Percentiles rank a stretch among this genome's conserved stretches.
Evolutionary conservation across 2,888 invertebrate species (phyloP).

Genomic region (Scaptomyza caliginosa): DNA sequence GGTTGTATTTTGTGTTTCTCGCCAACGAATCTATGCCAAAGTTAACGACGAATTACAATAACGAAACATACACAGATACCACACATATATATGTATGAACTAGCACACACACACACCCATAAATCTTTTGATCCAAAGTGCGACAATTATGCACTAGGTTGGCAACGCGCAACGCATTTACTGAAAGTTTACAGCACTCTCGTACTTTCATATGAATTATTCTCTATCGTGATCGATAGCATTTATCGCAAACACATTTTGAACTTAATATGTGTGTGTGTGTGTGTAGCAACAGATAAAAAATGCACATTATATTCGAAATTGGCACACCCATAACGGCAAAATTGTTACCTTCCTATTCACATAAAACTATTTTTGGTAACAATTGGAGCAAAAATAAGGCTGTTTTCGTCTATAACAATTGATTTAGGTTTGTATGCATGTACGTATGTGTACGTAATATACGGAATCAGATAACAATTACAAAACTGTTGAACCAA

Average conservation of each 20-base stretch:
- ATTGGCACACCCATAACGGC: conserved; percentile 52
- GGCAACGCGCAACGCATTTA: conserved; percentile 36
- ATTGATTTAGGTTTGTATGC: conserved; percentile 16
- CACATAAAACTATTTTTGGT: conserved; percentile 63
- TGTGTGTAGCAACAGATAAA: conserved; percentile 5
- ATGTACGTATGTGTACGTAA: conserved; percentile 11
- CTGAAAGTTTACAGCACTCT: conserved; percentile 45
- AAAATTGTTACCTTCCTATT: conserved; percentile 43
- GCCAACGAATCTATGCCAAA: conserved; percentile 72
- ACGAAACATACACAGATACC: conserved; percentile 39
- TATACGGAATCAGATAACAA: conserved; percentile 44
- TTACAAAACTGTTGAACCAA: conserved; percentile 76
- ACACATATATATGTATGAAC: too few relatives aligned
- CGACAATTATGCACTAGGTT: conserved; percentile 61
- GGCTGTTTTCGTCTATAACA: conserved; percentile 1
- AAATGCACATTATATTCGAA: conserved; percentile 9
- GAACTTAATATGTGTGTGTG: neutral
- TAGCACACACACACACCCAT: neutral
- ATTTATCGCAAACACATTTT: conserved; percentile 6
- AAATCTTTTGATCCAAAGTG: conserved; percentile 17
- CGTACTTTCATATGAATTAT: conserved; percentile 3
- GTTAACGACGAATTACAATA: conserved; percentile 73
- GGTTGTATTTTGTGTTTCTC: conserved; percentile 63
- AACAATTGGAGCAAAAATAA: conserved; percentile 57
- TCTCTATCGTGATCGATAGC: conserved; percentile 20